Conservation (phyloP, 2,797 vertebrate species). For the Dermochelys coriacea region DNA sequence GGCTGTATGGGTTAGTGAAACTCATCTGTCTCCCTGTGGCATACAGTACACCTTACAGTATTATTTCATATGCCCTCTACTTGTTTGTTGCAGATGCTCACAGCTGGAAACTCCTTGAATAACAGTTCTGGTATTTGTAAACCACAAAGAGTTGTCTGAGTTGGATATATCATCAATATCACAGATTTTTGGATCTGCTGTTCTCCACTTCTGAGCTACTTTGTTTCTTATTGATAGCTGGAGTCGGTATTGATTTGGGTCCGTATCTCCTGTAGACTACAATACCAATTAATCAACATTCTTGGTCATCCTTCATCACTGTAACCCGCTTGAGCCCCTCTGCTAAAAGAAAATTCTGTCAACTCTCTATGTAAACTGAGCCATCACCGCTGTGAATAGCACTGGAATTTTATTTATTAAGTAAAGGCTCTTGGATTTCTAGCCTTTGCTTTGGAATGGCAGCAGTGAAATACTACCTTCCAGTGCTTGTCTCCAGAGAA, state of each 20-base stretch:
- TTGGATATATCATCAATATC: neutral
- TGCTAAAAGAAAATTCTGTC: slow-evolving; percentile 62
- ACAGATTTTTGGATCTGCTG: fast-evolving
- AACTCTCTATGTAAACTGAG: slow-evolving; percentile 69
- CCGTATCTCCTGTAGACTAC: neutral
- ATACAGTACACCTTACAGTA: neutral
- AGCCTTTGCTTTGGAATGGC: slow-evolving; percentile 65
- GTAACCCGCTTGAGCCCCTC: neutral
- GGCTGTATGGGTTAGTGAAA: neutral
- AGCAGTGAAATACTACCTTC: slow-evolving; percentile 78
- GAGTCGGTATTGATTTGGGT: neutral
- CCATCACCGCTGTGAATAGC: slow-evolving; percentile 5
- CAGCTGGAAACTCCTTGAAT: slow-evolving; percentile 23
- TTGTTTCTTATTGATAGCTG: neutral
- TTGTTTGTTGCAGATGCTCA: neutral
- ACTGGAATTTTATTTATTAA: slow-evolving; percentile 69
- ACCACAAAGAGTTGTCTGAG: neutral
- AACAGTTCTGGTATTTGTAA: neutral
- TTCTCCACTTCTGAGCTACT: neutral
- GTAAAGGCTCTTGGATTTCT: slow-evolving; percentile 70
- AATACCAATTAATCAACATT: slow-evolving; percentile 59
- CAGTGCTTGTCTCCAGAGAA: slow-evolving; percentile 58
- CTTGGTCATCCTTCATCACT: slow-evolving; percentile 56
- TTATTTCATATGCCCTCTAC: neutral
- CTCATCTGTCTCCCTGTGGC: fast-evolving